Evolutionary conservation across 2,888 invertebrate genomes (phyloP).

Genomic region (Caenorhabditis japonica): DNA sequence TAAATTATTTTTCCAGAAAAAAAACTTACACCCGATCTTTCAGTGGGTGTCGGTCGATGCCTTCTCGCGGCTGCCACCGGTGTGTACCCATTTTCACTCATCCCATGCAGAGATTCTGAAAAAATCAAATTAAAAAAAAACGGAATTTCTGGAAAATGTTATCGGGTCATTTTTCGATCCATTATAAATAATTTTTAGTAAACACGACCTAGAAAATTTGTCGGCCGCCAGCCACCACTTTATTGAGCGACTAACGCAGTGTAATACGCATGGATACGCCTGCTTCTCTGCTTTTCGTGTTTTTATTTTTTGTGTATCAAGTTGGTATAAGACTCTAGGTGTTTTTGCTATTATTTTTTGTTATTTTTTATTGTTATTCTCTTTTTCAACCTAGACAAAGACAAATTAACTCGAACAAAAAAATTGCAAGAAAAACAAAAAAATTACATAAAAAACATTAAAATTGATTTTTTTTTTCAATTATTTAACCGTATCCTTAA

Average conservation of each 20-base stretch:
- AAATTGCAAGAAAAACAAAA: too few species aligned
- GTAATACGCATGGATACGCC: constrained; percentile 24
- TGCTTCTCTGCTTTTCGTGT: background rate
- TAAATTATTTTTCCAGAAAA: background rate
- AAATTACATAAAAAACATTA: too few species aligned
- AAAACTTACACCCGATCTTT: constrained; percentile 8
- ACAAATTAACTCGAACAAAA: too few species aligned
- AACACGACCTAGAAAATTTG: constrained; percentile 10
- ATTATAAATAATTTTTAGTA: constrained; percentile 3
- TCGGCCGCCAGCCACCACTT: background rate
- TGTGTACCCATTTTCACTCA: constrained; percentile 29
- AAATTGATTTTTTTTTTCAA: too few species aligned
- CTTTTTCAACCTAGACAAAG: too few species aligned
- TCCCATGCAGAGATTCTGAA: background rate
- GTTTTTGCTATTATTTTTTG: too few species aligned
- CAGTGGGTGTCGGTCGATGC: constrained; percentile 29
- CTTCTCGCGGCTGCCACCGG: constrained; percentile 48
- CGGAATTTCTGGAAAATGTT: background rate
- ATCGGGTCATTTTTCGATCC: background rate
- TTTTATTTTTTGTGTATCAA: constrained; percentile 4
- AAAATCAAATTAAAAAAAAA: background rate
- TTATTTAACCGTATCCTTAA: too few species aligned
- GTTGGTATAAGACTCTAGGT: too few species aligned
- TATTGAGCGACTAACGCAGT: constrained; percentile 7
- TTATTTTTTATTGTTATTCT: too few species aligned